Conservation (phyloP, 2,797 vertebrate genomes). For the Ptychadena robeensis region DNA sequence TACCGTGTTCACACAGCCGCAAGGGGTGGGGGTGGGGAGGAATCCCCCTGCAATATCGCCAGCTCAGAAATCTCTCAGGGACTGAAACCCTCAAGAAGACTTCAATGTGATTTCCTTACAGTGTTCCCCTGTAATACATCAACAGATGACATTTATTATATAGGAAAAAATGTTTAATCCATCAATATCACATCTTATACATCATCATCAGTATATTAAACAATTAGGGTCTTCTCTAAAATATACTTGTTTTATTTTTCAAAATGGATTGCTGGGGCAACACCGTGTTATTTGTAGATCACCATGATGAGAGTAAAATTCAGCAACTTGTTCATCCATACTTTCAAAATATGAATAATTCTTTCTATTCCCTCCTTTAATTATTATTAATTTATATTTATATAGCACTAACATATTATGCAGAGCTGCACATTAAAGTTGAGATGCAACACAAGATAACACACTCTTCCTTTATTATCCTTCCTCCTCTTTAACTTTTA, state of each 20-base stretch:
- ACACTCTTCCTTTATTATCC: neutral
- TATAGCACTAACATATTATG: too few relatives aligned
- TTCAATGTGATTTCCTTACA: conserved; percentile 24
- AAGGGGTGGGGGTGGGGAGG: neutral
- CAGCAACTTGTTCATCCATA: too few relatives aligned
- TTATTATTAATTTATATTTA: too few relatives aligned
- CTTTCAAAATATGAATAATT: too few relatives aligned
- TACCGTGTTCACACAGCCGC: neutral
- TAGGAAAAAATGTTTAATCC: neutral
- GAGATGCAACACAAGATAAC: too few relatives aligned
- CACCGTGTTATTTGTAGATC: too few relatives aligned
- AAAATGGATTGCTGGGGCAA: too few relatives aligned
- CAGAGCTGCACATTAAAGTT: too few relatives aligned
- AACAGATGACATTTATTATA: neutral
- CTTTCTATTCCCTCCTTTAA: too few relatives aligned
- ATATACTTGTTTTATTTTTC: neutral
- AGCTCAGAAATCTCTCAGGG: conserved; percentile 12
- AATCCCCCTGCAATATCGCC: conserved; percentile 17
- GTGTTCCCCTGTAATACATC: neutral
- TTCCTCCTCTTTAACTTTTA: neutral
- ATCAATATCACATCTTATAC: neutral
- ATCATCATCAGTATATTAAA: neutral
- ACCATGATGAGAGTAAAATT: too few relatives aligned
- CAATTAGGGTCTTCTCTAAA: neutral
- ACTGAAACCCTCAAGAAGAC: conserved; percentile 31